Base-by-base conservation (phyloP, 2,113 vertebrate species). In the Malurus alboscapulatus region DNA sequence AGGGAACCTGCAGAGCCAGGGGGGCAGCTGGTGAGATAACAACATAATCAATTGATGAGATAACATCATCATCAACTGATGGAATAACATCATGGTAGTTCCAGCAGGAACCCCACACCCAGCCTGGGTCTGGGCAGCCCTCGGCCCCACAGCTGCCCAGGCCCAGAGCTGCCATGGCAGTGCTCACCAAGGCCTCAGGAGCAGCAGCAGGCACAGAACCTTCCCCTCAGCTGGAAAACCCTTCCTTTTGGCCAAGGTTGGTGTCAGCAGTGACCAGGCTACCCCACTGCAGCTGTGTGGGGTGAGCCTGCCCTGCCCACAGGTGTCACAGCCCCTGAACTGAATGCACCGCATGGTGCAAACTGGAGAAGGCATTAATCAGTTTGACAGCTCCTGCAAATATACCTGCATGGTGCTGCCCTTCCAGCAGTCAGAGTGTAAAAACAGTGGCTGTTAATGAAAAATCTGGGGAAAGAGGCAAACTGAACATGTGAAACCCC, bases 151-250 rank as follows among this genome's bases (percentile, higher is more conserved):
- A 1, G 1, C 27, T 51, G 40, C 61, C 48, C 10, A 20, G 27
- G 34, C 42, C 34, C 0, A 3, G 8, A 47, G 66, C 51, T 3
- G 0, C 1, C 6, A 19, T 4, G 51, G 42, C 0, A 0, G 59
- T 2, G 1, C 29, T 14, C 5, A 3, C 53, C 0, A 1, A n/a
- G 5, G 18, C 34, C 40, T 48, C 32, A 14, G 30, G 17, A 25
- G 47, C 32, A 45, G 32, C 5, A 1, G 38, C 14, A 29, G n/a
- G 13, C 24, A 29, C 2, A 36, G 54, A 84, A 36, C 11, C 18
- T 66, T 45, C 67, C 58, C 22, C 61, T 53, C 1, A 0, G 38
- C 45, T 1, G 1, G 36, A 45, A 90, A 58, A 80, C 6, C 34
- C 6, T 25, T 66, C 14, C 5, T 59, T 55, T 42, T 84, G 45